Evolutionary conservation across 2,797 vertebrate species (phyloP).

Genomic region (Lithobates sylvaticus): DNA sequence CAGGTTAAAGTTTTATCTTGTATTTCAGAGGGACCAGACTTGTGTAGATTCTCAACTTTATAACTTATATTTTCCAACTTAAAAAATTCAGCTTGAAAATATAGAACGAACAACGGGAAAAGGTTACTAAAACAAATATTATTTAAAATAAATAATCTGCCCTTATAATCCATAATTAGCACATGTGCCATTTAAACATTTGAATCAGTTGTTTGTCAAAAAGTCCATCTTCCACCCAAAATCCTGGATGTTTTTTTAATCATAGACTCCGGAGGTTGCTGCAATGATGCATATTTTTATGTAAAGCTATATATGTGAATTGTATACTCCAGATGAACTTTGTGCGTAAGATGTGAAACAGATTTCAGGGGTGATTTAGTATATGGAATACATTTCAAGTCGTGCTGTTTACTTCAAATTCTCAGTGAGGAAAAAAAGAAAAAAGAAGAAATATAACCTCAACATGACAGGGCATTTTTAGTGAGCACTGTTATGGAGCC

Average conservation of each 20-base stretch:
- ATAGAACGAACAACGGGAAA: background rate
- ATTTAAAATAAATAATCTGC: background rate
- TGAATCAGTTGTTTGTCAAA: too few relatives aligned
- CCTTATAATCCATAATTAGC: background rate
- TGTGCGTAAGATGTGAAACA: constrained; percentile 43
- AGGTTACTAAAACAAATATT: background rate
- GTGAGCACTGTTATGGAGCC: background rate
- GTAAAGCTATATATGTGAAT: constrained; percentile 23
- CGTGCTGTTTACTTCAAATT: background rate
- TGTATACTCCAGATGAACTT: constrained; percentile 21
- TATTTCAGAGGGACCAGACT: background rate
- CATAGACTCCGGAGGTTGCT: background rate
- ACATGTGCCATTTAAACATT: too few relatives aligned
- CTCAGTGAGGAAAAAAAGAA: background rate
- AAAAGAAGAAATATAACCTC: background rate
- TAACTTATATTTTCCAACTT: background rate
- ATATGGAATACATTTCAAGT: background rate
- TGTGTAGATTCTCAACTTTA: background rate
- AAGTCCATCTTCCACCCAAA: background rate
- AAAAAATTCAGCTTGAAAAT: background rate
- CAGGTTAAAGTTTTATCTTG: background rate
- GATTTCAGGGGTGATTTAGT: constrained; percentile 18
- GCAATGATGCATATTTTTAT: constrained; percentile 33
- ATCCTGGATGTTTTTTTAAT: background rate
- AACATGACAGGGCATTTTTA: background rate